Conservation (phyloP, 2,113 vertebrate species). For the Anhinga anhinga region DNA sequence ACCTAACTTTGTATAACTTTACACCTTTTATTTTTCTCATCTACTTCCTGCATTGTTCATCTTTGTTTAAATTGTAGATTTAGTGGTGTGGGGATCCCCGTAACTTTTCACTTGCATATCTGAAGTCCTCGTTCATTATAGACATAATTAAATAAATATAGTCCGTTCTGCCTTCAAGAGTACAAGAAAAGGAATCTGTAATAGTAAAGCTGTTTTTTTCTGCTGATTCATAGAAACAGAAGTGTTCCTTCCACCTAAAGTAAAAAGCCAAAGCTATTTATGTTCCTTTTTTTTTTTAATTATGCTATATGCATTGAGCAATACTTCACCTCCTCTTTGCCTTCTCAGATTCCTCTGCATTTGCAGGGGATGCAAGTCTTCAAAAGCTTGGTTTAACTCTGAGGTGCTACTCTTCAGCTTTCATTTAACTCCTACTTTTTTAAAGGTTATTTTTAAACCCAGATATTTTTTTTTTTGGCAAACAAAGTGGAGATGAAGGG, state of each 20-base stretch:
- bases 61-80: not conserved
- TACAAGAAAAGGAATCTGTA: not conserved
- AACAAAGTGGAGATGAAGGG: not conserved
- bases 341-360: not conserved
- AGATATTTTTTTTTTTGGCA: not conserved
- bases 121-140: not conserved
- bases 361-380: not conserved
- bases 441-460: not conserved
- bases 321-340: not conserved
- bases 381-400: not conserved
- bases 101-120: not conserved
- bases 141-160: not conserved
- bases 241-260: not conserved
- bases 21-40: not conserved
- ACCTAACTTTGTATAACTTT: not conserved
- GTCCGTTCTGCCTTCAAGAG: not conserved
- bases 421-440: not conserved
- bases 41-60: not conserved
- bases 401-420: not conserved
- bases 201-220: not conserved
- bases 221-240: not conserved
- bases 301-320: not conserved
- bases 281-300: not conserved
- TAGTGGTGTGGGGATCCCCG: not conserved
- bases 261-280: not conserved